Conservation (phyloP, 2,113 vertebrate genomes). For the Crotalus helleri region DNA sequence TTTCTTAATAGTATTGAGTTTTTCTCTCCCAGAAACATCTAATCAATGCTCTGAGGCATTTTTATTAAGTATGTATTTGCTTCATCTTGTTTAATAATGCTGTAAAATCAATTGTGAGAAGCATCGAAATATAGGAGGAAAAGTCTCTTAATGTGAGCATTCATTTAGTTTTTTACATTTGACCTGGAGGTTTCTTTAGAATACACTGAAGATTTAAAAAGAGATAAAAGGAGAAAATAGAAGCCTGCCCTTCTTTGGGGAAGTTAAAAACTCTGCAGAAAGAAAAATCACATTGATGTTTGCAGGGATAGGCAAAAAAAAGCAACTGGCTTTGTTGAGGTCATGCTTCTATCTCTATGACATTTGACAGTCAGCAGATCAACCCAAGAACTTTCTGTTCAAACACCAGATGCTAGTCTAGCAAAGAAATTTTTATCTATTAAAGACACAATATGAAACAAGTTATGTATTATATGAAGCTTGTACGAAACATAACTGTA, state of each 20-base stretch:
- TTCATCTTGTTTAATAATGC: neutral
- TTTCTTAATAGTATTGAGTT: neutral
- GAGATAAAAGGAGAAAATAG: neutral
- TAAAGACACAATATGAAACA: neutral
- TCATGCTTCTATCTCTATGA: neutral
- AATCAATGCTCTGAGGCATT: neutral
- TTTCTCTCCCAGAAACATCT: neutral
- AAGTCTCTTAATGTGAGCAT: neutral
- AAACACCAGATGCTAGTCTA: neutral
- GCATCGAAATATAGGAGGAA: neutral
- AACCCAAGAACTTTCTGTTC: neutral
- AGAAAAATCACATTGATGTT: neutral
- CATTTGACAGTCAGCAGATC: neutral
- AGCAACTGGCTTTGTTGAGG: neutral
- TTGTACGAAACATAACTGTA: neutral
- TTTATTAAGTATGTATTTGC: neutral
- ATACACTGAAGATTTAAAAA: neutral
- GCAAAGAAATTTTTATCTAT: neutral
- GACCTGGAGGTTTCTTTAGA: neutral
- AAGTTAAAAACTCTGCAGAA: neutral
- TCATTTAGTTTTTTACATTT: neutral
- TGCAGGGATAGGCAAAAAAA: neutral
- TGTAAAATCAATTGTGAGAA: neutral
- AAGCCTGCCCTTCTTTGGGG: neutral
- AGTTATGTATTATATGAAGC: neutral